A percentile compares a stretch with the other conserved stretches of the same genome.
phyloP scores from a whole-genome alignment of 2,888 invertebrate genomes.

The Drosophila fulvimacula region DNA sequence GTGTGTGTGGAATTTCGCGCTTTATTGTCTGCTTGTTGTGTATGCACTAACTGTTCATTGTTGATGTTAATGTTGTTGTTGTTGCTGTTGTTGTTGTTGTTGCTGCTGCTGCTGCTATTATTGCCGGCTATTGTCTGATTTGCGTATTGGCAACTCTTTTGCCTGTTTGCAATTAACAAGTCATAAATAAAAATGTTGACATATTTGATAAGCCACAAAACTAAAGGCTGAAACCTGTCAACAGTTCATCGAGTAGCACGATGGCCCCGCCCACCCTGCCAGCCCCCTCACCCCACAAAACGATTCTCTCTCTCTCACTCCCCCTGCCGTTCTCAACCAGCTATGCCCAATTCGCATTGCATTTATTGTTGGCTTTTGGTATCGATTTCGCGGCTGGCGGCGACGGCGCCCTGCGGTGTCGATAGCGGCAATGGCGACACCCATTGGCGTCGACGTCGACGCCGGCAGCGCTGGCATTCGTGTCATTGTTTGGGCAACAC shows the following conservation, averaged over 20 bases:
- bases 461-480: conserved; percentile 17
- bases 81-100: conserved; percentile 32
- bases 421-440: conserved; percentile 42
- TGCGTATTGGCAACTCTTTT: conserved; percentile 70
- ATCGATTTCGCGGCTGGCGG: conserved; percentile 50
- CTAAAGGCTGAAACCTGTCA: conserved; percentile 45
- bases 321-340: neutral
- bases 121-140: conserved; percentile 57
- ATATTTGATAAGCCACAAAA: conserved; percentile 65
- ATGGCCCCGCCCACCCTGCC: neutral
- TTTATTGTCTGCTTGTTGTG: conserved; percentile 68
- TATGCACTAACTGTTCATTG: conserved; percentile 40
- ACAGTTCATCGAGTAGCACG: conserved; percentile 22
- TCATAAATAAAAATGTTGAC: conserved; percentile 79
- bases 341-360: conserved; percentile 44
- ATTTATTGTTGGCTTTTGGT: conserved; percentile 42
- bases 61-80: conserved; percentile 37
- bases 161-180: conserved; percentile 78
- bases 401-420: conserved; percentile 33
- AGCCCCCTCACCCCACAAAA: neutral
- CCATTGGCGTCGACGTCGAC: conserved; percentile 24
- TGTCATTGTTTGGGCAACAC: conserved; percentile 48
- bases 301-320: neutral
- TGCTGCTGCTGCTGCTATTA: conserved; percentile 32
- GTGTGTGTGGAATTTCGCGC: conserved; percentile 66